phyloP scores from a whole-genome alignment of 2,797 vertebrate species.

The Picus viridis region DNA sequence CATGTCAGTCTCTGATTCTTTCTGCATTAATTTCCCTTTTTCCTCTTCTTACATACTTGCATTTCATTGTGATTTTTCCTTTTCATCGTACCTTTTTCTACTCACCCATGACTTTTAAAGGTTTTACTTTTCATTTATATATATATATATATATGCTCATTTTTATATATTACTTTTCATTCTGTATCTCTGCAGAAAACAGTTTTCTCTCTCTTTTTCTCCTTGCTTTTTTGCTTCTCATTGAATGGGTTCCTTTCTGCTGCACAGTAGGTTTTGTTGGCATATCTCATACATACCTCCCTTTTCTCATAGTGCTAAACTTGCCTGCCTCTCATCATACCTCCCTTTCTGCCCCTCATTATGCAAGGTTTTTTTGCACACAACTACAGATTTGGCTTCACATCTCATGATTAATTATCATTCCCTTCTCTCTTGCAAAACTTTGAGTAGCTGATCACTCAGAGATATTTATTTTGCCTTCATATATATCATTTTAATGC shows the following conservation, averaged over 20 bases:
- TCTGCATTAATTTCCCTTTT: background rate
- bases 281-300: background rate
- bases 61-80: background rate
- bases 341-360: background rate
- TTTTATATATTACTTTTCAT: background rate
- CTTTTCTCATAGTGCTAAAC: background rate
- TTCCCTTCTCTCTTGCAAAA: background rate
- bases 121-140: background rate
- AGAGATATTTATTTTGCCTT: background rate
- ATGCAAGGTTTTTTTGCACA: background rate
- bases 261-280: background rate
- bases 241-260: background rate
- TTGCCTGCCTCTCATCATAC: background rate
- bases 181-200: background rate
- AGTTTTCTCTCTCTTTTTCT: background rate
- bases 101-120: background rate
- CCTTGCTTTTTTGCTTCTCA: background rate
- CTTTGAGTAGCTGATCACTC: background rate
- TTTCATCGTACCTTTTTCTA: background rate
- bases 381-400: background rate
- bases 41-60: background rate
- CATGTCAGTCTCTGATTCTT: background rate
- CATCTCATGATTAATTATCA: background rate
- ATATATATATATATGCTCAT: fast-evolving
- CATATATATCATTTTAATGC: background rate